phyloP scores from a whole-genome alignment of 2,797 vertebrate genomes.

The Cheirogaleus major region DNA sequence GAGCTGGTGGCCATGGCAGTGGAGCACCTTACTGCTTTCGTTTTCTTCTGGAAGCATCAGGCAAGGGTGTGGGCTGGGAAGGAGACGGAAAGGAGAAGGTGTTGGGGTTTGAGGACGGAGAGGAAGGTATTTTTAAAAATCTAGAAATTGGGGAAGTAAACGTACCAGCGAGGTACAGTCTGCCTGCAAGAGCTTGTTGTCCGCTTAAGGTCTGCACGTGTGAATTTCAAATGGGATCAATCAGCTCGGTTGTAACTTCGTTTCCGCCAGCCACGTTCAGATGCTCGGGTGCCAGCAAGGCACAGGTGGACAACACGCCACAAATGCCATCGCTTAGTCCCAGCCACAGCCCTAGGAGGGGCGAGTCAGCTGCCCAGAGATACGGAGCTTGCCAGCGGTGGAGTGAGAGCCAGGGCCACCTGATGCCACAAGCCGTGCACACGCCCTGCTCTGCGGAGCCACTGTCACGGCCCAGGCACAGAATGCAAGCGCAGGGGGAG shows the following conservation, averaged over 20 bases:
- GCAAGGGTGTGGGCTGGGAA: background rate
- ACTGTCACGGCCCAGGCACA: background rate
- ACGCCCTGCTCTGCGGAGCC: background rate
- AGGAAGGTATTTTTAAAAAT: background rate
- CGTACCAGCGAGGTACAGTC: background rate
- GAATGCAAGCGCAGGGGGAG: background rate
- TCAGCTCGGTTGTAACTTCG: too few relatives aligned
- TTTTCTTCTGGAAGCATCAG: background rate
- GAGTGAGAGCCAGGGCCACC: background rate
- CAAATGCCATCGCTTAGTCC: background rate
- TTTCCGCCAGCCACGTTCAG: background rate
- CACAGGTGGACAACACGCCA: too few relatives aligned
- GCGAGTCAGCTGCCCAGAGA: background rate
- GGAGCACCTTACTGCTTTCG: fast-evolving
- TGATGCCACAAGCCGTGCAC: fast-evolving
- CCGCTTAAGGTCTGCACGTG: fast-evolving
- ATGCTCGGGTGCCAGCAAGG: background rate
- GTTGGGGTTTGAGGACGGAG: background rate
- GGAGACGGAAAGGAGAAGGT: fast-evolving
- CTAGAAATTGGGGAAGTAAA: background rate
- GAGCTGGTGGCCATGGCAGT: background rate
- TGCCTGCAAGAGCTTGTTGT: fast-evolving
- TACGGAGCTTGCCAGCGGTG: background rate
- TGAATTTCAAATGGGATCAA: background rate
- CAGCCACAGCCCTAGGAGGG: background rate